A percentile compares a stretch with the other conserved stretches of the same genome.
Evolutionary conservation across 2,888 invertebrate genomes (phyloP).

Genomic region (Acleris laterana): DNA sequence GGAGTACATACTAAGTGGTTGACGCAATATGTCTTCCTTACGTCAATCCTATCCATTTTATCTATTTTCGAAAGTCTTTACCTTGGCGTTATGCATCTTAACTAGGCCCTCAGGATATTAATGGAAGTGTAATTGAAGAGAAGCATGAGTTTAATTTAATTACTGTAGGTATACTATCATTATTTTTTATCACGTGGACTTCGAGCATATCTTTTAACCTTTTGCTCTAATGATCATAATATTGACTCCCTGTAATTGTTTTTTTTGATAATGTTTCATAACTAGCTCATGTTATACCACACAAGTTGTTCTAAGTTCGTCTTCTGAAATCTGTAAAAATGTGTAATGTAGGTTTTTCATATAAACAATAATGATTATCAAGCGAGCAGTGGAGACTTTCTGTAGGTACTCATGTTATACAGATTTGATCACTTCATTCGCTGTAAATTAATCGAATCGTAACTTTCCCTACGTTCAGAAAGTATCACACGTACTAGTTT

Average conservation of each 20-base stretch:
- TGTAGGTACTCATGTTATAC: background rate
- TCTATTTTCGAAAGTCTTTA: no score
- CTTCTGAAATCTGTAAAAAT: no score
- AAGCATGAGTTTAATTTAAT: background rate
- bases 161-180: background rate
- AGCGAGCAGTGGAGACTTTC: background rate
- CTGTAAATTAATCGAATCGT: constrained; percentile 8
- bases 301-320: background rate
- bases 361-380: no score
- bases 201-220: constrained; percentile 54
- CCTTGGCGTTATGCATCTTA: no score
- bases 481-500: constrained; percentile 36
- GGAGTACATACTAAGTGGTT: no score
- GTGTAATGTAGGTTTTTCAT: no score
- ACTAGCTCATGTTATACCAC: background rate
- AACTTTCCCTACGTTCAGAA: constrained; percentile 13
- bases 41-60: no score
- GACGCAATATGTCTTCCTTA: no score
- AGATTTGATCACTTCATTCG: background rate
- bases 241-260: constrained; percentile 55
- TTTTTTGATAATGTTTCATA: constrained; percentile 38
- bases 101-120: background rate
- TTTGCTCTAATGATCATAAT: constrained; percentile 56
- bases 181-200: constrained; percentile 3
- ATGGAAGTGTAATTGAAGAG: background rate